A percentile compares a stretch with the other conserved stretches of the same genome.
phyloP scores from a whole-genome alignment of 2,797 vertebrate genomes.

The Phataginus tricuspis region DNA sequence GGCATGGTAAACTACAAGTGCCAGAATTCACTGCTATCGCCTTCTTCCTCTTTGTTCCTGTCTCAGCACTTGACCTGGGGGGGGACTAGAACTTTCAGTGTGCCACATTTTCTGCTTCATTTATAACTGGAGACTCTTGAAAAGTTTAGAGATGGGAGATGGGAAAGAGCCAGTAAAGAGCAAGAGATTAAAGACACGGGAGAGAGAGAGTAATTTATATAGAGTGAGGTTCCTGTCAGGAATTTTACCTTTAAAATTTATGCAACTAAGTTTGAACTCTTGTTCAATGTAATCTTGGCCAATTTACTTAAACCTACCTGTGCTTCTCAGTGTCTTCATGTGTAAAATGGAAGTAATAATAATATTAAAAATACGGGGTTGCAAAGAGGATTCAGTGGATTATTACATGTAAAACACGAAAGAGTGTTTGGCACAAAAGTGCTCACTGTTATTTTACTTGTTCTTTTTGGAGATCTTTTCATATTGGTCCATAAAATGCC shows the following conservation, averaged over 20 bases:
- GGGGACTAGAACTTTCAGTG: neutral
- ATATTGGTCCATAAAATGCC: neutral
- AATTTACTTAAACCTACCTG: neutral
- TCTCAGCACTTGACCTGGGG: neutral
- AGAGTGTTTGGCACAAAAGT: neutral
- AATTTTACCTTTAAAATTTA: neutral
- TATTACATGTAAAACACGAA: neutral
- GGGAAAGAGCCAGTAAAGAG: neutral
- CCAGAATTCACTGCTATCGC: neutral
- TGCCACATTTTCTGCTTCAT: neutral
- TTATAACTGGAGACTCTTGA: neutral
- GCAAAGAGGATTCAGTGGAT: neutral
- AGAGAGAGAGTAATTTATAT: too few relatives aligned
- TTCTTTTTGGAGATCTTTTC: neutral
- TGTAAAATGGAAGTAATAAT: neutral
- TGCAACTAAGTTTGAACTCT: neutral
- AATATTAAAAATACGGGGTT: neutral
- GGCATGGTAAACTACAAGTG: neutral
- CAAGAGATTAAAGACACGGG: neutral
- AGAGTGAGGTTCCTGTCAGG: neutral
- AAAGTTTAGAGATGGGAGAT: conserved; percentile 22
- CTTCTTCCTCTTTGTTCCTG: neutral
- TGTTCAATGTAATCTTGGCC: neutral
- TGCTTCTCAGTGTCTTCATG: neutral
- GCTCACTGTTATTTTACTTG: neutral